Evolutionary conservation across 2,888 invertebrate species (phyloP).

Genomic region (Lucinisca nassula): DNA sequence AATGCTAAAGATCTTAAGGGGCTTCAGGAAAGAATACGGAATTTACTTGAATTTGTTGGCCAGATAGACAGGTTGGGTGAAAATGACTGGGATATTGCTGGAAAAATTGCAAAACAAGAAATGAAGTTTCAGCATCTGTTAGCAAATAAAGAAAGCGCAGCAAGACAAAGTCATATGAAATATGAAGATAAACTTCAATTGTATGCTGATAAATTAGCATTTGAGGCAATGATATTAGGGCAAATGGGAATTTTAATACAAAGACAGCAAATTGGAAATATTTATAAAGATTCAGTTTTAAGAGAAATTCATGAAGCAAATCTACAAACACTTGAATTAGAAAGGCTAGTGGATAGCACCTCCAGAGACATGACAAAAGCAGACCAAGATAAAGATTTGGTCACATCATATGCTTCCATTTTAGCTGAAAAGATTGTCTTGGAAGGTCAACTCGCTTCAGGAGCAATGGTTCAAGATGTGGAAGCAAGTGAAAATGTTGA

Average conservation of each 20-base stretch:
- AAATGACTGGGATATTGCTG: constrained; percentile 80
- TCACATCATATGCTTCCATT: constrained; percentile 93
- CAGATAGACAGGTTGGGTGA: constrained; percentile 78
- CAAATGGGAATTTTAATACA: constrained; percentile 83
- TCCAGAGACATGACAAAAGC: constrained; percentile 73
- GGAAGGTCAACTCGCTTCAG: constrained; percentile 83
- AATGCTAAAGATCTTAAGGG: constrained; percentile 79
- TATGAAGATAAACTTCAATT: constrained; percentile 76
- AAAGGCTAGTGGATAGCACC: constrained; percentile 73
- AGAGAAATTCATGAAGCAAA: constrained; percentile 81
- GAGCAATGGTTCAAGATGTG: constrained; percentile 72
- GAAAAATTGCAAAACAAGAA: constrained; percentile 77
- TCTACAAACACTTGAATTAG: constrained; percentile 70
- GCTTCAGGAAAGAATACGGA: constrained; percentile 76
- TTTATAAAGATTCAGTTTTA: constrained; percentile 75
- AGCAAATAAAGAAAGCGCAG: constrained; percentile 61
- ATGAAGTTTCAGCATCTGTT: constrained; percentile 67
- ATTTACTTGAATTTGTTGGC: constrained; percentile 76
- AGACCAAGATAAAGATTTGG: constrained; percentile 75
- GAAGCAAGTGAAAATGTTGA: constrained; percentile 73
- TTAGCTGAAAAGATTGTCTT: constrained; percentile 91
- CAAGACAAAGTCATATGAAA: constrained; percentile 64
- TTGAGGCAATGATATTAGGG: constrained; percentile 82
- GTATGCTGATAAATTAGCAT: constrained; percentile 83
- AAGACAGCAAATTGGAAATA: constrained; percentile 73